Conservation (phyloP, 2,113 vertebrate species). For the Hippoglossus stenolepis region DNA sequence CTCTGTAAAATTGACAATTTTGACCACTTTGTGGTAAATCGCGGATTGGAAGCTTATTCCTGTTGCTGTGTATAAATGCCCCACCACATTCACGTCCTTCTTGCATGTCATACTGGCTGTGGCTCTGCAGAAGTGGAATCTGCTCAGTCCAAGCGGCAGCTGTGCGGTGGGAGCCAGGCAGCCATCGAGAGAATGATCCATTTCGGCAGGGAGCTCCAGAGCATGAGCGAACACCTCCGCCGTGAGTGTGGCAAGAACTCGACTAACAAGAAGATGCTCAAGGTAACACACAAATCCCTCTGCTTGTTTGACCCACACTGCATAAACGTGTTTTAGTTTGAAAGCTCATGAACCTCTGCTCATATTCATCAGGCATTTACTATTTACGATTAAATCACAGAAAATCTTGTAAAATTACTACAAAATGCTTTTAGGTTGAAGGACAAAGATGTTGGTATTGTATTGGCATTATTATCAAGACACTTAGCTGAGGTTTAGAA, state of each 20-base stretch:
- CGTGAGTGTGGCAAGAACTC: constrained; percentile 97
- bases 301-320: too few relatives aligned
- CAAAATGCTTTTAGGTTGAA: too few relatives aligned
- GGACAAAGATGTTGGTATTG: too few relatives aligned
- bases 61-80: neutral
- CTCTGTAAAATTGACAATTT: neutral
- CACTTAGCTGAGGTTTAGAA: too few relatives aligned
- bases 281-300: constrained; percentile 79
- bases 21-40: too few relatives aligned
- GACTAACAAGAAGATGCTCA: constrained; percentile 97
- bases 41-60: neutral
- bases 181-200: constrained; percentile 99
- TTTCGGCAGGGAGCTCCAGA: constrained; percentile 96
- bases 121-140: constrained; percentile 92
- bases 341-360: too few relatives aligned
- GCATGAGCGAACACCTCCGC: constrained; percentile 97
- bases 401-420: too few relatives aligned
- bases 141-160: constrained; percentile 91
- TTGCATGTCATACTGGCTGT: neutral
- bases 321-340: too few relatives aligned
- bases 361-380: too few relatives aligned
- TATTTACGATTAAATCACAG: too few relatives aligned
- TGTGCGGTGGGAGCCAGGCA: constrained; percentile 97
- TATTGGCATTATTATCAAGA: too few relatives aligned
- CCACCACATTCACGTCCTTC: neutral